Evolutionary conservation across 2,113 vertebrate genomes (phyloP).

Genomic region (Caloenas nicobarica): DNA sequence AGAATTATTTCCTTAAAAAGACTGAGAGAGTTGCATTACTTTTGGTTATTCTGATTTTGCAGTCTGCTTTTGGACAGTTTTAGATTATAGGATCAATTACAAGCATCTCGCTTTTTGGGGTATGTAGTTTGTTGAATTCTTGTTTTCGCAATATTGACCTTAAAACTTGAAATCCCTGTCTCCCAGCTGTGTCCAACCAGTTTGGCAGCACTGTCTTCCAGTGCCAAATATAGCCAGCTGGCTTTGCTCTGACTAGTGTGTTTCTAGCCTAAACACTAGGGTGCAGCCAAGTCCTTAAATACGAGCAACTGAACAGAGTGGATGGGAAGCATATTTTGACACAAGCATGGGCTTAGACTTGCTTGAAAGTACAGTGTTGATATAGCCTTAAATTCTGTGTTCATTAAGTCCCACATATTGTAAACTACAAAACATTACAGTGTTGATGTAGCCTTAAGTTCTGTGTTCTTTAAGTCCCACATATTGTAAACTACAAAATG

Average conservation of each 20-base stretch:
- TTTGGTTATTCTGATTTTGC: not conserved
- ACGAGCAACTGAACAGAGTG: not conserved
- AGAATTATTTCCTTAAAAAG: not conserved
- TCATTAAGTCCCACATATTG: not conserved
- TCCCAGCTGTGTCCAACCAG: not conserved
- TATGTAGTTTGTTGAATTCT: not conserved
- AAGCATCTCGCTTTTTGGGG: not conserved
- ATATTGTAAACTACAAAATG: not conserved
- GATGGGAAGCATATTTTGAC: not conserved
- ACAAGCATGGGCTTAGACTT: not conserved
- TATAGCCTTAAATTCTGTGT: not conserved
- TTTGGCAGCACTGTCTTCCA: not conserved
- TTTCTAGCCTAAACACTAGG: not conserved
- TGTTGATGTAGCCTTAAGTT: not conserved
- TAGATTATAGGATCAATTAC: not conserved
- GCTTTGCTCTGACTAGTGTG: not conserved
- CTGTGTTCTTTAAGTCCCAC: not conserved
- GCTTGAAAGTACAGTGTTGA: not conserved
- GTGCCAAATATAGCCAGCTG: not conserved
- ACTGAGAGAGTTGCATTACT: not conserved
- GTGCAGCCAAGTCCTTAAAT: not conserved
- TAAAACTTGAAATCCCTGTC: not conserved
- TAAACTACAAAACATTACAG: not conserved
- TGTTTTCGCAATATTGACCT: not conserved
- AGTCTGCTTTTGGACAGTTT: not conserved